These are phyloP conservation scores for Parnassius apollo DNA, from an alignment of 2,888 invertebrate genomes.

Conservation along the genomic window DNA sequence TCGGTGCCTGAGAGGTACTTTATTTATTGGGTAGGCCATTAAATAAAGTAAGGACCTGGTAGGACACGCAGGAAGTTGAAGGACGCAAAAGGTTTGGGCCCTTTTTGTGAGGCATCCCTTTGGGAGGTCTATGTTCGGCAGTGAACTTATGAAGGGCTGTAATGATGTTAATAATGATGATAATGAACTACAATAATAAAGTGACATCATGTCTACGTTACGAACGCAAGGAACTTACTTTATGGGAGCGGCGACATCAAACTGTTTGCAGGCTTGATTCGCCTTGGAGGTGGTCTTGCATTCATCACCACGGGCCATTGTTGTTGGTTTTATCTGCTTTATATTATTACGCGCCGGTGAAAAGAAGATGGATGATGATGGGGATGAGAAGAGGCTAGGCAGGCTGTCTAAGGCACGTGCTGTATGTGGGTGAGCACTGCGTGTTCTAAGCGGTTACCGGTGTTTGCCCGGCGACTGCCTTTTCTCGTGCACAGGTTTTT, in stretches of 20 bases:
- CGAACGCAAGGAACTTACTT: conserved; percentile 49
- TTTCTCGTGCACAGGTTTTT: conserved; percentile 91
- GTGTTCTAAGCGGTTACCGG: conserved; percentile 92
- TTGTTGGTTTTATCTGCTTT: conserved; percentile 47
- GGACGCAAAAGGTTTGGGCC: too few species aligned
- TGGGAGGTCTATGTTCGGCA: too few species aligned
- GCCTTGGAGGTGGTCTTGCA: conserved; percentile 70
- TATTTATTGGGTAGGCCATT: too few species aligned
- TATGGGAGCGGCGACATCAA: conserved; percentile 61
- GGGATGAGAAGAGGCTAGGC: conserved; percentile 39
- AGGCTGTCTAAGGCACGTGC: conserved; percentile 89
- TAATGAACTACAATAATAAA: too few species aligned
- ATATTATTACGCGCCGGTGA: conserved; percentile 41
- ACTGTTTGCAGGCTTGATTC: conserved; percentile 66
- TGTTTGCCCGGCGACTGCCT: conserved; percentile 91
- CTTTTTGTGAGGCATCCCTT: too few species aligned
- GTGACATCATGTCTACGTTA: too few species aligned
- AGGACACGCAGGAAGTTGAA: too few species aligned
- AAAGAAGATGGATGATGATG: conserved; percentile 57
- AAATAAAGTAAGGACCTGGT: too few species aligned
- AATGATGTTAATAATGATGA: too few species aligned
- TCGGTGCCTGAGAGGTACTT: too few species aligned
- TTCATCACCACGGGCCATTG: conserved; percentile 78
- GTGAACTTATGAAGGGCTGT: too few species aligned
- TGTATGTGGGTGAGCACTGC: conserved; percentile 91